These are phyloP conservation scores for Pomacea maculata DNA, from an alignment of 1,140 invertebrate genomes.

Conservation along the genomic window DNA sequence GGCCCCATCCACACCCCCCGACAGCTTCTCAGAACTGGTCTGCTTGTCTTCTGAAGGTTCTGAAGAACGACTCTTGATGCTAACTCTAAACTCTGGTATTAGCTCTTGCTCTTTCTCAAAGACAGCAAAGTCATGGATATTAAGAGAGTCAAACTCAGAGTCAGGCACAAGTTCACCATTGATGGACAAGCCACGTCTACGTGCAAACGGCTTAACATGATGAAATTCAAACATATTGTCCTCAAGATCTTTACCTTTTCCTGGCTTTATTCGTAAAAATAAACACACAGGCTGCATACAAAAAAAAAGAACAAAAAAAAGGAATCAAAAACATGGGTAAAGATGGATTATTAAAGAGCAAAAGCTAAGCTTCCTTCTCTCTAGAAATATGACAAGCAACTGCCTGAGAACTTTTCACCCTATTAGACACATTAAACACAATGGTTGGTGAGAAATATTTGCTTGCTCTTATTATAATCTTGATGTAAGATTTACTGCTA, in stretches of 20 bases:
- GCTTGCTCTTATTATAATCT: too few species aligned
- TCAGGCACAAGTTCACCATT: constrained; percentile 59
- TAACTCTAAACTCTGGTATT: constrained; percentile 54
- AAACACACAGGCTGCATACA: constrained; percentile 57
- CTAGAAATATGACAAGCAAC: too few species aligned
- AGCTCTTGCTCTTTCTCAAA: constrained; percentile 60
- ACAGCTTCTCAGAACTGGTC: not conserved
- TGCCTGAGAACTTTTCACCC: too few species aligned
- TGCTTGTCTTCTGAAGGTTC: constrained; percentile 6
- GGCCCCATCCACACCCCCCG: too few species aligned
- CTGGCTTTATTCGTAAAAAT: constrained; percentile 54
- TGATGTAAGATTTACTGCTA: too few species aligned
- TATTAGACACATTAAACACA: too few species aligned
- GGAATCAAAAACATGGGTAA: constrained; percentile 1
- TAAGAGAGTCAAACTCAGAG: constrained; percentile 44
- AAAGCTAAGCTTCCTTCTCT: not conserved
- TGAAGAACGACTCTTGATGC: constrained; percentile 36
- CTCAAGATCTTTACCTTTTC: constrained; percentile 53
- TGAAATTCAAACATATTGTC: constrained; percentile 17
- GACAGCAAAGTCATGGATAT: constrained; percentile 63
- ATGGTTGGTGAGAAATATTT: too few species aligned
- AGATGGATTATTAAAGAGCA: not conserved
- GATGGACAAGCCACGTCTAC: constrained; percentile 57
- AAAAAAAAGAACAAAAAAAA: constrained; percentile 28
- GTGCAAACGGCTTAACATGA: constrained; percentile 4